These are phyloP conservation scores for Drosophila vallismaia DNA, from an alignment of 2,888 invertebrate species.

Conservation along the genomic window DNA sequence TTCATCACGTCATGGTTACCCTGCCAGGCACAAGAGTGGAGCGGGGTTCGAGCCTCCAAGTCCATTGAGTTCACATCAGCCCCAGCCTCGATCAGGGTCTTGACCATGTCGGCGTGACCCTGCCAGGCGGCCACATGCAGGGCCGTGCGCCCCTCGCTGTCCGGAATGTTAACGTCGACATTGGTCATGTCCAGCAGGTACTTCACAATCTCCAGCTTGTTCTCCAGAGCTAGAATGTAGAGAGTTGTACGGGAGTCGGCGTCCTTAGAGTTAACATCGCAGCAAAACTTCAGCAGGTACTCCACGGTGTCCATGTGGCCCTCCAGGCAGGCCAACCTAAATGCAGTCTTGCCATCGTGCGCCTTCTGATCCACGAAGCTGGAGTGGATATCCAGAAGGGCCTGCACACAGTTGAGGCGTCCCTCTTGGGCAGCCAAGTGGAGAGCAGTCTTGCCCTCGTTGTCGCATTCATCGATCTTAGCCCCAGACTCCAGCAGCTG, in stretches of 20 bases:
- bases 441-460: slow-evolving; percentile 94
- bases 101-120: slow-evolving; percentile 96
- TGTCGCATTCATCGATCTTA: slow-evolving; percentile 94
- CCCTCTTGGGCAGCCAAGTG: slow-evolving; percentile 96
- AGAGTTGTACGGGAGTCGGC: slow-evolving; percentile 96
- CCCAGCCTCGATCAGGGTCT: slow-evolving; percentile 87
- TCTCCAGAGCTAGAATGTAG: slow-evolving; percentile 95
- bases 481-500: slow-evolving; percentile 92
- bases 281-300: slow-evolving; percentile 89
- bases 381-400: slow-evolving; percentile 89
- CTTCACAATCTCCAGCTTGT: slow-evolving; percentile 92
- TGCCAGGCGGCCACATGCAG: slow-evolving; percentile 97
- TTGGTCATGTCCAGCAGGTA: slow-evolving; percentile 90
- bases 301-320: slow-evolving; percentile 89
- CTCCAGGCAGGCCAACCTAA: slow-evolving; percentile 86
- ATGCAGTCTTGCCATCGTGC: slow-evolving; percentile 95
- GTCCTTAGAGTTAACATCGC: slow-evolving; percentile 94
- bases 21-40: slow-evolving; percentile 98
- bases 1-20: slow-evolving; percentile 94
- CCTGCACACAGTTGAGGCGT: slow-evolving; percentile 86
- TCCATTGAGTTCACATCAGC: slow-evolving; percentile 95
- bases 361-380: slow-evolving; percentile 93
- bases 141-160: slow-evolving; percentile 95
- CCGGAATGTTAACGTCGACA: slow-evolving; percentile 93
- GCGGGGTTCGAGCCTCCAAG: slow-evolving; percentile 93